Percentiles rank a stretch among this genome's conserved stretches.
Conservation (phyloP, 64 coral and sea anemone species). For the Exaiptasia diaphana region DNA sequence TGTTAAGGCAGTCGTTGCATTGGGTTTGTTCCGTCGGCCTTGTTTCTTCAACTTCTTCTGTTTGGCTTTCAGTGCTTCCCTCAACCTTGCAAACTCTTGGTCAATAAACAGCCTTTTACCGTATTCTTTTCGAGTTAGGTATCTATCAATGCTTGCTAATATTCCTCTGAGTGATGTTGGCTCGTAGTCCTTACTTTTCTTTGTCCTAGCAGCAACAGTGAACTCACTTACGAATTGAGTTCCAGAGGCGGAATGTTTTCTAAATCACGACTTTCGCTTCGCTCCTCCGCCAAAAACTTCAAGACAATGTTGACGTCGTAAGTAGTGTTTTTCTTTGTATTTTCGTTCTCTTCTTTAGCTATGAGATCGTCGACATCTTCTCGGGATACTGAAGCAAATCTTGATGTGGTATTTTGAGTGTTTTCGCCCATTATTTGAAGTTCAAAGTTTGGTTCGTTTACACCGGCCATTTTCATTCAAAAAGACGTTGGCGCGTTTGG, state of each 20-base stretch:
- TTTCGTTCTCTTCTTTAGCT: slow-evolving; percentile 35
- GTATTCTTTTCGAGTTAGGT: slow-evolving; percentile 9
- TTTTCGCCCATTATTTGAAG: slow-evolving; percentile 2
- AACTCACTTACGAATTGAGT: slow-evolving; percentile 1
- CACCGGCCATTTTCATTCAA: slow-evolving; percentile 3
- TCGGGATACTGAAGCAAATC: not conserved
- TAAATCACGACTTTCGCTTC: slow-evolving; percentile 5
- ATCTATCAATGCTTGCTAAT: slow-evolving; percentile 33
- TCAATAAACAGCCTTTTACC: slow-evolving; percentile 4
- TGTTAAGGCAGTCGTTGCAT: slow-evolving; percentile 9
- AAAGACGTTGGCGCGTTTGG: no score
- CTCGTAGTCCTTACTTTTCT: slow-evolving; percentile 23
- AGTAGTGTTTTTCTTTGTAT: slow-evolving; percentile 25
- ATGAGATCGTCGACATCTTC: slow-evolving; percentile 33
- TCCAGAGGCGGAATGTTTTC: slow-evolving; percentile 25
- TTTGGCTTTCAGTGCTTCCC: not conserved
- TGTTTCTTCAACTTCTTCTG: slow-evolving; percentile 15
- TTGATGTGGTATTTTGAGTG: slow-evolving; percentile 13
- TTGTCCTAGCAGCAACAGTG: not conserved
- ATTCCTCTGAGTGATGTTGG: slow-evolving; percentile 27
- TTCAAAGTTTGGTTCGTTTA: not conserved
- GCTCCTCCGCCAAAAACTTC: slow-evolving; percentile 4
- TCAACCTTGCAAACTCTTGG: not conserved
- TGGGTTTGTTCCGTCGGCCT: slow-evolving; percentile 10
- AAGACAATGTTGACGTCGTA: slow-evolving; percentile 1